Base-by-base conservation (phyloP, 2,888 invertebrate species). In the Caenorhabditis zanzibari region DNA sequence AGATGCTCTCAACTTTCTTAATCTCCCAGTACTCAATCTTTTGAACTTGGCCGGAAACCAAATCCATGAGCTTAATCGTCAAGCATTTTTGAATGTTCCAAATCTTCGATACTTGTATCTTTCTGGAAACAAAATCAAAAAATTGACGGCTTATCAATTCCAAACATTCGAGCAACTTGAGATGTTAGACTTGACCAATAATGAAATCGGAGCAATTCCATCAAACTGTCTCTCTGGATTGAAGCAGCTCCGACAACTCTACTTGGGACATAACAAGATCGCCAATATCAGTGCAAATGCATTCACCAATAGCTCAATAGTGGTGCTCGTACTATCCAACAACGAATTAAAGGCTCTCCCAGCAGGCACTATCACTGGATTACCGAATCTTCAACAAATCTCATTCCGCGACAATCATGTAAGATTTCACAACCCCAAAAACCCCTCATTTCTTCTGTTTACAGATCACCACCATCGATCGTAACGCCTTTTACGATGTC, bases 51-150 rank as follows among this genome's bases (percentile, higher is more conserved):
- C 92, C 4, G 76, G 80, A 24, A 92, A 92, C 69, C 75, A 86
- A 35, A 92, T 92, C 72, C 64, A 82, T 3, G 87, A 86, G 3
- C 61, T 87, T 14, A 87, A 87, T 49, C 83, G 88, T 35, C 90
- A 92, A 84, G 91, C 91, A 7, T 91, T 92, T 68, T 82, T 92
- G 24, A 92, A 92, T 77, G 92, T 92, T 26, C 92, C 92, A 26
- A 89, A 86, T 66, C 86, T 92, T n/a, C 87, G 92, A 7, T 91
- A 90, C 54, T 85, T 92, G 35, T 92, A 92, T 83, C 73, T 92
- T 47, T 90, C 90, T 22, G 88, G 90, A 56, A 92, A 92, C 69
- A 66, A 86, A 7, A 85, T 92, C 54, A 64, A 66, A 4, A 77
- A 82, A 12, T 80, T 92, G 14, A 47, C 81, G 14, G 64, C 86